Evolutionary conservation across 2,113 vertebrate genomes (phyloP), one percentile per base, ranked within the genome.

Genomic region (Oreochromis spilurus): DNA sequence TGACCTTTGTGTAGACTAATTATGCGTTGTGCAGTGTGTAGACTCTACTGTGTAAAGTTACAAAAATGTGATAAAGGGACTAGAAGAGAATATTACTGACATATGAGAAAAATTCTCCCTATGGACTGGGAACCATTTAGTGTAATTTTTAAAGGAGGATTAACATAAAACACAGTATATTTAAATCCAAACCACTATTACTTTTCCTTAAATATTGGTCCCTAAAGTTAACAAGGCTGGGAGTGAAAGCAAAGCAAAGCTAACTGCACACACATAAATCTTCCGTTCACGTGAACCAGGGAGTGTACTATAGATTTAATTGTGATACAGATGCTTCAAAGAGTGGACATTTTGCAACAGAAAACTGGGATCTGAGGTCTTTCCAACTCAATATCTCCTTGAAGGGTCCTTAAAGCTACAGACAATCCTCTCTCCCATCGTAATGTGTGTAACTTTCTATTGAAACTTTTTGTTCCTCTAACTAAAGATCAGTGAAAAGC

Each of bases 1-100:
- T 81, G 88, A 86, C 84, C 75, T 94, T 55, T 60, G 57, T 31
- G 67, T 48, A 50, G 55, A 86, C 53, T 11, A 11, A 31, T 83
- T 81, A 50, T 83, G 9, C 60, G 10, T 43, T 86, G 31, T 60
- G 40, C 67, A 31, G 36, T 43, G 24, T 24, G 45, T 62, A 45
- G 21, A 75, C 21, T 83, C 29, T 62, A 24, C 13, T 36, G 21
- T 40, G 50, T 38, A 38, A 29, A 75, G 9, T 55, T 43, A 78
- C 9, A 52, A 40, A 43, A 60, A 65, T 84, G 8, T 13, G n/a
- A 86, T 72, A 6, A 83, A 45, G 5, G 14, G n/a, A 14, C 9
- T 29, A 10, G 17, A 58, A 72, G 17, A 62, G 3, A 43, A 17
- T 5, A 58, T 80, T 40, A 26, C 5, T 58, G 54, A 5, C 36